Base-by-base conservation (phyloP, 2,888 invertebrate genomes). In the Leptura quadrifasciata region DNA sequence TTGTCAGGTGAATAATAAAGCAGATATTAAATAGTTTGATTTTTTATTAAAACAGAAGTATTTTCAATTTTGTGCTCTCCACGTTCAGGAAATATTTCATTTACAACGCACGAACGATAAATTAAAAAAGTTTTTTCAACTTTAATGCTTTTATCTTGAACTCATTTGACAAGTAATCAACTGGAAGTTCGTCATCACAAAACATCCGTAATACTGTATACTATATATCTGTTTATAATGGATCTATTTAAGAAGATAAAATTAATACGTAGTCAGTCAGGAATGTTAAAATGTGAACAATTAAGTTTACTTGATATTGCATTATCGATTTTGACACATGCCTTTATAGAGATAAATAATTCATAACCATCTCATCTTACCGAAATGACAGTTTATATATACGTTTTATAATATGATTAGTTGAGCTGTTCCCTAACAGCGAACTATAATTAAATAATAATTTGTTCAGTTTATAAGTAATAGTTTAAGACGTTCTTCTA, bases 381-480 rank as follows among this genome's bases (percentile, higher is more conserved):
- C 8, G 39, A 0, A 47, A 47, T 6, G 60, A 60, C 60, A 3
- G 31, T n/a, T 27, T 60, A 60, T 27, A 60, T 4, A 60, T n/a
- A n/a, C n/a, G n/a, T n/a, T 60, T 60, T 60, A 60, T 60, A 60
- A 60, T 60, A 60, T 60, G 60, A 60, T 60, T 27, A 60, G 31
- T 60, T 27, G 60, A 27, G 6, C 8, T 31, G 1, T 15, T 27
- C 27, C 31, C 35, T 35, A 63, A 39, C 39, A 18, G 39, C 39
- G 18, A 15, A 63, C 39, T 27, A 2, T 39, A 35, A 63, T 63
- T 63, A 63, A 63, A 63, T 35, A 35, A 8, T 39, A 20, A 63
- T 35, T 39, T 39, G 18, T 63, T 18, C 17, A 63, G 63, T 39
- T 39, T 18, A 39, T 39, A 20, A 63, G 2, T 20, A 39, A 8